Evolutionary conservation across 2,797 vertebrate species (phyloP), one percentile per base, ranked within the genome.

Genomic region (Platyrinchus mystaceus): DNA sequence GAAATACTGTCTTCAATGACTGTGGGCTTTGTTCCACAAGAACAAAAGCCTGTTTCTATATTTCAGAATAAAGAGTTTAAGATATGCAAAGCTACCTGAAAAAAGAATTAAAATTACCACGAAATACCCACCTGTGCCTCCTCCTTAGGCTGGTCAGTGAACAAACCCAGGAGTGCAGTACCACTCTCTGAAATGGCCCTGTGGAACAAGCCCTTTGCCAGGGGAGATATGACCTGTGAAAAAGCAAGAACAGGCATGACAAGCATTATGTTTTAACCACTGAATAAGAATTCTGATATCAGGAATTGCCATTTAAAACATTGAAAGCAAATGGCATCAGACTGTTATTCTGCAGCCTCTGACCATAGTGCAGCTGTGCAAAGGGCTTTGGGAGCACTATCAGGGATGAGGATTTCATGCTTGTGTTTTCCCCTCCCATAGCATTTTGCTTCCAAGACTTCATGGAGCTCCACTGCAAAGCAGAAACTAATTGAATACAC

Each of bases 181-280:
- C 98, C 98, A 66, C 98, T 99, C 95, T 99, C 97, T 89, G 99
- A 98, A 90, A 99, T 98, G 22, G 98, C 98, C 93, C 94, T 98
- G 21, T 99, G 98, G 96, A 99, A 99, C 66, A 99, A 94, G 36
- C 98, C 98, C 53, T 96, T 96, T 5, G 98, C 96, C 94, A 98
- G 90, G 24, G 98, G 98, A 91, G 98, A 98, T 41, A 99, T 83
- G 44, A 98, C 75, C 98, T 99, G 95, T 34, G 83, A 60, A 89
- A 93, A 87, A 13, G 12, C 52, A 85, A 74, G 49, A 74, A 28
- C 18, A 26, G 58, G 53, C 24, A 46, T 26, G 68, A 22, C 17
- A 52, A 78, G 41, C 18, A 10, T 16, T 43, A 9, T 12, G 6
- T 36, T 85, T 39, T 63, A 24, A 32, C 19, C 14, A n/a, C 32